Evolutionary conservation across 2,797 vertebrate species (phyloP).

Genomic region (Anas capensis): DNA sequence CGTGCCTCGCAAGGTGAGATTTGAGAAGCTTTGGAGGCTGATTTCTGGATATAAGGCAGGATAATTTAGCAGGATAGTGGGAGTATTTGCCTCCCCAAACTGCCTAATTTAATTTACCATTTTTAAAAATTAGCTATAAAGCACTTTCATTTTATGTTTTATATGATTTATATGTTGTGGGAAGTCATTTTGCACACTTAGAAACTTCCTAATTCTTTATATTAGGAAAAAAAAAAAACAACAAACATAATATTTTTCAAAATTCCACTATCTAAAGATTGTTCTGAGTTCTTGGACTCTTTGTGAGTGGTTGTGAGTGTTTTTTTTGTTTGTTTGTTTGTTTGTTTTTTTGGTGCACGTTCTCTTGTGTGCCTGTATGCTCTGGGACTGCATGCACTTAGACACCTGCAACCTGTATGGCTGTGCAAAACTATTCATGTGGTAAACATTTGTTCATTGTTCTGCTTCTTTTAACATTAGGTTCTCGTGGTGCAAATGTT

Average conservation of each 20-base stretch:
- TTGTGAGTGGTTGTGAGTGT: too few relatives aligned
- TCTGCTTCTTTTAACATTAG: not conserved
- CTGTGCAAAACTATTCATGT: not conserved
- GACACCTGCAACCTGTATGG: not conserved
- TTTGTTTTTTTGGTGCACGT: fast-evolving
- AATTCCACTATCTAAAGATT: not conserved
- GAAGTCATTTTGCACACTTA: not conserved
- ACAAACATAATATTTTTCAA: not conserved
- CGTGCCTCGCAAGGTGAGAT: conserved; percentile 43
- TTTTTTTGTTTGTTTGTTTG: fast-evolving
- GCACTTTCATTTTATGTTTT: conserved; percentile 4
- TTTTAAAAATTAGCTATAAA: conserved; percentile 47
- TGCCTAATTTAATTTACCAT: conserved; percentile 34
- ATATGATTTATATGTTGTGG: not conserved
- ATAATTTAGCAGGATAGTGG: conserved; percentile 44
- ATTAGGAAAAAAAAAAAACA: not conserved
- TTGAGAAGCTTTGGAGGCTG: conserved; percentile 50
- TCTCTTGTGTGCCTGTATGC: not conserved
- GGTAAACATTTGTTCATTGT: not conserved
- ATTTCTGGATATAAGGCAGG: conserved; percentile 32
- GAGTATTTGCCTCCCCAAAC: conserved; percentile 24
- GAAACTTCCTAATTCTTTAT: conserved; percentile 15
- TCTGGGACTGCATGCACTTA: not conserved
- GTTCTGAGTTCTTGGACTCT: not conserved
- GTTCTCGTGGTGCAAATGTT: not conserved